These are phyloP conservation scores for Tragulus kanchil DNA, from an alignment of 2,113 vertebrate species.

Conservation along the genomic window DNA sequence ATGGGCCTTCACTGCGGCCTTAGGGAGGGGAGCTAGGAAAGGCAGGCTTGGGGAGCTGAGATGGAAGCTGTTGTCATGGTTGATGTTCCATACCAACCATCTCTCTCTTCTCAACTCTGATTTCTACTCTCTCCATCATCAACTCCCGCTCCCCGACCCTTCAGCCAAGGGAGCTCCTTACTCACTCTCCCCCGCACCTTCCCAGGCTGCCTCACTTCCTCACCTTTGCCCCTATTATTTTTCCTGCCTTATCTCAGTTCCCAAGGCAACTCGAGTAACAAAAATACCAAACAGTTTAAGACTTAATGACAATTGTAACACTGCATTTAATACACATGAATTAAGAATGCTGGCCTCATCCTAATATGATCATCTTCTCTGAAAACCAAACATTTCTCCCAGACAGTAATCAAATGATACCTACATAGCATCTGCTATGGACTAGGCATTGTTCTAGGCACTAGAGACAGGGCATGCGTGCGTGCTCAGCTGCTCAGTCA, in stretches of 20 bases:
- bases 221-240: neutral
- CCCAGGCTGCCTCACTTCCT: neutral
- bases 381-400: neutral
- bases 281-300: neutral
- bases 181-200: neutral
- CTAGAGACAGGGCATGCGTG: neutral
- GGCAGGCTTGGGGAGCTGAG: neutral
- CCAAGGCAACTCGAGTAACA: slow-evolving; percentile 39
- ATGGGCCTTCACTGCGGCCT: neutral
- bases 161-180: neutral
- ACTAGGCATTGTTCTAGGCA: neutral
- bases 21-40: neutral
- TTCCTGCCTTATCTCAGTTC: slow-evolving; percentile 19
- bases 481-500: too few species aligned
- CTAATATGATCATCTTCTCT: neutral
- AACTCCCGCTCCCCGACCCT: neutral
- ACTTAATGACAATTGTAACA: neutral
- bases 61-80: neutral
- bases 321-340: slow-evolving; percentile 40
- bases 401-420: neutral
- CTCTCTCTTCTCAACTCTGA: neutral
- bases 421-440: neutral
- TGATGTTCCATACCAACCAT: neutral
- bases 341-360: neutral
- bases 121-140: neutral